phyloP scores from a whole-genome alignment of 92 coral and sea anemone species.

The Porites lobata region DNA sequence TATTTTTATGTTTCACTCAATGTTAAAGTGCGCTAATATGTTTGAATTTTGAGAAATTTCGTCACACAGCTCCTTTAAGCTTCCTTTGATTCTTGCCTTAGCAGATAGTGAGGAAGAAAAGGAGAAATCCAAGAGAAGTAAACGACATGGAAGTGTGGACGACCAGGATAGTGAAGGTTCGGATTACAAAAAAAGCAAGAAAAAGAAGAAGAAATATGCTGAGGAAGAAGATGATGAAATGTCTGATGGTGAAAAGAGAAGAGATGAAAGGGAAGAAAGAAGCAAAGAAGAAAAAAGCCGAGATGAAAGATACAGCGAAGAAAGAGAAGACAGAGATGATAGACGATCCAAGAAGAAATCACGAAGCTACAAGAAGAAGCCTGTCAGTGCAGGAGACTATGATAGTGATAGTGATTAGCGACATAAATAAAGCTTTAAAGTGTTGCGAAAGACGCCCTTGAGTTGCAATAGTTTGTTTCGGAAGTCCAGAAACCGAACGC shows the following conservation, averaged over 20 bases:
- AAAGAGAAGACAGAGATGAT: slow-evolving; percentile 42
- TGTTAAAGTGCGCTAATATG: no score
- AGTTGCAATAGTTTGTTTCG: no score
- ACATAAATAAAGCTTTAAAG: background rate
- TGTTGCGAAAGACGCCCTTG: no score
- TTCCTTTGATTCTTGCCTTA: background rate
- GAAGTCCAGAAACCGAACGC: no score
- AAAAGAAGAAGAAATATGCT: slow-evolving; percentile 55
- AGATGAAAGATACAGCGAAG: slow-evolving; percentile 49
- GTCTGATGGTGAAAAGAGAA: slow-evolving; percentile 72
- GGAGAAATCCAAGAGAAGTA: slow-evolving; percentile 68
- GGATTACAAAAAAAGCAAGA: slow-evolving; percentile 75
- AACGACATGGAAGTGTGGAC: slow-evolving; percentile 56
- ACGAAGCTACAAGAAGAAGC: slow-evolving; percentile 96
- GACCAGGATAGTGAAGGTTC: slow-evolving; percentile 76
- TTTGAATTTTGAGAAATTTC: no score
- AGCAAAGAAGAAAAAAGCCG: slow-evolving; percentile 35
- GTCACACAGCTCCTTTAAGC: background rate
- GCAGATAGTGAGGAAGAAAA: slow-evolving; percentile 79
- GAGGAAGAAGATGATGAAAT: slow-evolving; percentile 59
- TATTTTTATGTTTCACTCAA: no score
- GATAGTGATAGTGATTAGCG: slow-evolving; percentile 87
- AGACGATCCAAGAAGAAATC: slow-evolving; percentile 80
- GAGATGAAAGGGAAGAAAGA: slow-evolving; percentile 34
- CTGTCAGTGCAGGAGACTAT: slow-evolving; percentile 95